A percentile compares a stretch with the other conserved stretches of the same genome.
Conservation (phyloP, 2,113 vertebrate species). For the Semnopithecus entellus region DNA sequence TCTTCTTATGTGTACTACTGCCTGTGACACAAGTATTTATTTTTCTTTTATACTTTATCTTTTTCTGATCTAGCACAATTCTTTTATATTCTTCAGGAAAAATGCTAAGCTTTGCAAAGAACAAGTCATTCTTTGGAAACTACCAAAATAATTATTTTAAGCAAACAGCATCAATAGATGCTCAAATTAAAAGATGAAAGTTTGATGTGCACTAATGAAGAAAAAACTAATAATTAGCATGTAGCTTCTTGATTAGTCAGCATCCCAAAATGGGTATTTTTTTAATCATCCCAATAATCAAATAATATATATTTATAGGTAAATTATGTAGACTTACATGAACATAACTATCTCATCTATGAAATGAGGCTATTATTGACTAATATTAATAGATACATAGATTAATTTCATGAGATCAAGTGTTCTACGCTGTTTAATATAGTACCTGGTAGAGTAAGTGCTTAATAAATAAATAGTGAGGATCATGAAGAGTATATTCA, state of each 20-base stretch:
- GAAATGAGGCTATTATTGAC: neutral
- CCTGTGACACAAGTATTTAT: neutral
- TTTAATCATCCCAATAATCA: neutral
- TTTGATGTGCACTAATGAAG: neutral
- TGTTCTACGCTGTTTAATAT: neutral
- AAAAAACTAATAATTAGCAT: neutral
- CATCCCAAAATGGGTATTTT: neutral
- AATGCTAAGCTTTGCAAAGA: neutral
- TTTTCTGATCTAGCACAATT: neutral
- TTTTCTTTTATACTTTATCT: neutral
- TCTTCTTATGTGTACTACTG: neutral
- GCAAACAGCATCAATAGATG: neutral
- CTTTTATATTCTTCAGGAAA: neutral
- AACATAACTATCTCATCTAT: neutral
- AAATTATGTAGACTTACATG: neutral
- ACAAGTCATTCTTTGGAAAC: neutral
- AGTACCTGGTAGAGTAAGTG: neutral
- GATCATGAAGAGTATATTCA: neutral
- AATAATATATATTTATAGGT: neutral
- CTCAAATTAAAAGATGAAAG: neutral
- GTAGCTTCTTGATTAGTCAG: neutral
- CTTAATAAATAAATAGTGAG: neutral
- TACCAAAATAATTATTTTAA: neutral
- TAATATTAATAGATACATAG: neutral
- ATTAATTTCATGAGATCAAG: conserved; percentile 18